Evolutionary conservation across 64 coral and sea anemone species (phyloP).

Genomic region (Acropora tenuis): DNA sequence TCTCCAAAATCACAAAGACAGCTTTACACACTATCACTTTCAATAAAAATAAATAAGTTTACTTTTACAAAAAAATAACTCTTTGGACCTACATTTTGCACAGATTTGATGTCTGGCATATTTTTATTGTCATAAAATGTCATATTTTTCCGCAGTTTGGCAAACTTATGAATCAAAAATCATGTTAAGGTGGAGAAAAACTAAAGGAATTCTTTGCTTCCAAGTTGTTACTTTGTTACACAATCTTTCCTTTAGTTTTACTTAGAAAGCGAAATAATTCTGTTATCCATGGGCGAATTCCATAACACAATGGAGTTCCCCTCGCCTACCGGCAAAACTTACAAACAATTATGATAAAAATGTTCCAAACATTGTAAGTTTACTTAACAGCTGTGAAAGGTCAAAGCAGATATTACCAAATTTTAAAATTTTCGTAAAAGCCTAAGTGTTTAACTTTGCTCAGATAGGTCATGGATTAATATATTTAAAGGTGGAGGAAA

Average conservation of each 20-base stretch:
- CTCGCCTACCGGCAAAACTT: neutral
- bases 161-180: neutral
- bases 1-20: neutral
- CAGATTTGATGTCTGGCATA: neutral
- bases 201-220: neutral
- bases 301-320: slow-evolving; percentile 6
- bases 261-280: neutral
- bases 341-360: neutral
- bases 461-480: slow-evolving; percentile 26
- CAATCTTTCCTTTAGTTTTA: neutral
- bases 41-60: neutral
- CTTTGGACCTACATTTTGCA: neutral
- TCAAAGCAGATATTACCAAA: neutral
- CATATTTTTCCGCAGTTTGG: neutral
- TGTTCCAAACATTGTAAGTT: too few relatives aligned
- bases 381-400: neutral
- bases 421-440: neutral
- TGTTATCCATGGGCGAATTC: slow-evolving; percentile 4
- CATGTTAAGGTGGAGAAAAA: neutral
- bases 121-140: neutral
- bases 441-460: neutral
- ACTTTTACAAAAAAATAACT: neutral
- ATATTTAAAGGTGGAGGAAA: neutral
- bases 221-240: neutral
- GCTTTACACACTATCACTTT: neutral